These are phyloP conservation scores for Conomelus anceps DNA, from an alignment of 2,888 invertebrate species.

Conservation along the genomic window DNA sequence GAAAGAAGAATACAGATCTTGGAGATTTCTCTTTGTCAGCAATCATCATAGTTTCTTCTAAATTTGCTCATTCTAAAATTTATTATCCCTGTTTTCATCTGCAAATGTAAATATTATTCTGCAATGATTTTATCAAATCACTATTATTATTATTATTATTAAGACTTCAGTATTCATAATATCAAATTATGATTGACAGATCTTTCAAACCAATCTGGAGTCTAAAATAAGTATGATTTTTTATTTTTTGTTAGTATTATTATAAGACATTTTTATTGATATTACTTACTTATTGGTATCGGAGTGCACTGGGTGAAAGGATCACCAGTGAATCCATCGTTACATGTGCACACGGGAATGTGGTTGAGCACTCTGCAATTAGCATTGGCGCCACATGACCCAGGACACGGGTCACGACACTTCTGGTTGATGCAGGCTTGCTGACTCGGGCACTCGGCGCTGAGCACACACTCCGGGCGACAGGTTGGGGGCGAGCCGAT, in stretches of 20 bases:
- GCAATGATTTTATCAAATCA: too few species aligned
- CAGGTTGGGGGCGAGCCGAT: conserved; percentile 38
- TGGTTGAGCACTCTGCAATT: conserved; percentile 42
- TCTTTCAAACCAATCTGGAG: too few species aligned
- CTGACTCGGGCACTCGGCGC: conserved; percentile 39
- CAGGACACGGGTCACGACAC: conserved; percentile 42
- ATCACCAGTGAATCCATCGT: conserved; percentile 46
- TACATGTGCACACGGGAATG: conserved; percentile 47
- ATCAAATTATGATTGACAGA: too few species aligned
- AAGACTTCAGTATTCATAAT: too few species aligned
- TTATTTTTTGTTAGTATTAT: not conserved
- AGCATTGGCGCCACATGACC: conserved; percentile 39
- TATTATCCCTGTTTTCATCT: too few species aligned
- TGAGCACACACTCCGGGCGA: conserved; percentile 38
- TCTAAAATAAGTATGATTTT: too few species aligned
- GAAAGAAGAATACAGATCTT: too few species aligned
- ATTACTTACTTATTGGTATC: conserved; percentile 39
- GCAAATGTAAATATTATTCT: too few species aligned
- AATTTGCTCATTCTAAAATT: too few species aligned
- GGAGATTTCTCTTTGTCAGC: too few species aligned
- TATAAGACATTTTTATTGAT: not conserved
- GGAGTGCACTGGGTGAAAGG: conserved; percentile 56
- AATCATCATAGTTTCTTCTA: too few species aligned
- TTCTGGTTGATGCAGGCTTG: conserved; percentile 41
- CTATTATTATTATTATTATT: too few species aligned